phyloP scores from a whole-genome alignment of 2,888 invertebrate species.

The Leptothorax acervorum region DNA sequence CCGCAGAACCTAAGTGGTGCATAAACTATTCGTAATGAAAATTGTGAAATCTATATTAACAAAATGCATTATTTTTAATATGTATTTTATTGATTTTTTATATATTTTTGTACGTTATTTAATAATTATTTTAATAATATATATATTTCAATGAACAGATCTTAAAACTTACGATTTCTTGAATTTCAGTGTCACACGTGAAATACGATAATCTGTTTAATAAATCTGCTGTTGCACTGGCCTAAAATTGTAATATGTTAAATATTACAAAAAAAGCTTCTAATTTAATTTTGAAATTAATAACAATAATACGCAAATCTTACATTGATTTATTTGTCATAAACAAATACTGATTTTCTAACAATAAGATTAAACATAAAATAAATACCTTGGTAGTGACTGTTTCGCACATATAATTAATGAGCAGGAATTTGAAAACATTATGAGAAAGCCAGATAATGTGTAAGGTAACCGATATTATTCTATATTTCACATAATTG shows the following conservation, averaged over 20 bases:
- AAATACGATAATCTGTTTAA: not conserved
- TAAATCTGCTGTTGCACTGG: not conserved
- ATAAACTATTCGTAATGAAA: not conserved
- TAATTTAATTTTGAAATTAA: not conserved
- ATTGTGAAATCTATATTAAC: conserved; percentile 3
- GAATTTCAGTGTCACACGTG: not conserved
- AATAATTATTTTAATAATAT: conserved; percentile 1
- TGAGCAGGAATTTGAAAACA: not conserved
- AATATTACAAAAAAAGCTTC: not conserved
- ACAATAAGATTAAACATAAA: not conserved
- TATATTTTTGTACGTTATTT: not conserved
- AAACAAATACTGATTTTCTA: not conserved
- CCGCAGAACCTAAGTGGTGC: conserved; percentile 10
- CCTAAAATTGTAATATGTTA: not conserved
- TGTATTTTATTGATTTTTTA: not conserved
- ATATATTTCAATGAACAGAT: not conserved
- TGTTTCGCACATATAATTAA: conserved; percentile 14
- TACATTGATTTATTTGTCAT: too few species aligned
- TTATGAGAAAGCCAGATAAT: not conserved
- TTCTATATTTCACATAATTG: not conserved
- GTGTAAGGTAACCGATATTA: fast-evolving
- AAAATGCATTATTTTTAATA: not conserved
- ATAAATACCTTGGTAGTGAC: conserved; percentile 2
- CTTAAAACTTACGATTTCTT: conserved; percentile 20
- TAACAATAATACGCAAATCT: not conserved